phyloP scores from a whole-genome alignment of 2,797 vertebrate species.

The Ficedula albicollis region DNA sequence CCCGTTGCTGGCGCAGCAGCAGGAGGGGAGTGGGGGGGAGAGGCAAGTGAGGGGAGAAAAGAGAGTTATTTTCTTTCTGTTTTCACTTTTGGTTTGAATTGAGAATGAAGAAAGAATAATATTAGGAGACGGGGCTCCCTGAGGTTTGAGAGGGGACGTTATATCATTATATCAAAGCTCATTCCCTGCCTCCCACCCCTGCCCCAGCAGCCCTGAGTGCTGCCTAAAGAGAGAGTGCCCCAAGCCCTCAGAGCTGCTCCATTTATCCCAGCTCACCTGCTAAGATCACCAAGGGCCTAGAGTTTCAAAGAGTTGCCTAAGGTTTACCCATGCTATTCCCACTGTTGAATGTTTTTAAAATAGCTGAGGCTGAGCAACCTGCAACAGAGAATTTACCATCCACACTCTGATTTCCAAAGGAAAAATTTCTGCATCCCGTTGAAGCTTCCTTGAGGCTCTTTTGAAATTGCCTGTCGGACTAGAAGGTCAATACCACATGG shows the following conservation, averaged over 20 bases:
- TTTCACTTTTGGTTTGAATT: conserved; percentile 59
- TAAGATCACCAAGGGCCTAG: conserved; percentile 47
- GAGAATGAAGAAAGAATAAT: conserved; percentile 62
- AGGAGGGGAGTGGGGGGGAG: not conserved
- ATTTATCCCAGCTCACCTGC: conserved; percentile 66
- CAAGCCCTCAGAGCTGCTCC: not conserved
- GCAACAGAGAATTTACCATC: not conserved
- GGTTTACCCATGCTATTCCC: not conserved
- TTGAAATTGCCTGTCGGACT: not conserved
- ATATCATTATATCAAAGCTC: conserved; percentile 59
- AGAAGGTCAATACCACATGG: not conserved
- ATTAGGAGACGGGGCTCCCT: conserved; percentile 55
- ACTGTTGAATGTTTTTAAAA: not conserved
- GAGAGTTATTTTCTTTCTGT: conserved; percentile 33
- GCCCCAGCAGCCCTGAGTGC: not conserved
- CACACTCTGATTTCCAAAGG: not conserved
- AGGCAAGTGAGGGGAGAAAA: not conserved
- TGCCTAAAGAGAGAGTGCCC: not conserved
- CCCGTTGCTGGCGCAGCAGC: not conserved
- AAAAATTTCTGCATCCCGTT: not conserved
- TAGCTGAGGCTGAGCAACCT: not conserved
- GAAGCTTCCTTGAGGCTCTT: not conserved
- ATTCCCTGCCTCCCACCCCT: conserved; percentile 40
- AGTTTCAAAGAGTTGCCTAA: conserved; percentile 55
- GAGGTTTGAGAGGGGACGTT: conserved; percentile 3